Evolutionary conservation across 2,888 invertebrate species (phyloP).

Genomic region (Heliconius aoede): DNA sequence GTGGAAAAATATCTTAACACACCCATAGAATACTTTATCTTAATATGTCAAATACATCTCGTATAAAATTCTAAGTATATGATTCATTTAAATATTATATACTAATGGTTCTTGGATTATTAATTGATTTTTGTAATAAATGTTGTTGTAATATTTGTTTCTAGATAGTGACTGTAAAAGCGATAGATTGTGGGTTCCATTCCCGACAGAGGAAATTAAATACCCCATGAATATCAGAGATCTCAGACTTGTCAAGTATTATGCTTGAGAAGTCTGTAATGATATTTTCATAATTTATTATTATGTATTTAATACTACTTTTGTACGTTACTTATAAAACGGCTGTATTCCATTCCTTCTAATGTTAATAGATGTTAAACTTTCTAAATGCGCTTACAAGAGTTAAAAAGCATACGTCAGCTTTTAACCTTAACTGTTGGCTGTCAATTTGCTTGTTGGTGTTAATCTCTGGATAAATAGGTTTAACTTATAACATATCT

Average conservation of each 20-base stretch:
- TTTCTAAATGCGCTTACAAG: conserved; percentile 32
- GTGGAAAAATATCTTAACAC: conserved; percentile 24
- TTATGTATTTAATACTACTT: not conserved
- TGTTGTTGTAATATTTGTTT: too few relatives aligned
- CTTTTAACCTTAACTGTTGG: conserved; percentile 32
- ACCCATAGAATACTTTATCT: conserved; percentile 11
- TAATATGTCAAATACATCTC: conserved; percentile 22
- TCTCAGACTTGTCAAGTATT: not conserved
- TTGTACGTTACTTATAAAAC: not conserved
- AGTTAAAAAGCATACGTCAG: conserved; percentile 23
- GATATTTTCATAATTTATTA: not conserved
- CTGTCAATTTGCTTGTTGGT: conserved; percentile 38
- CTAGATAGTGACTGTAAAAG: too few relatives aligned
- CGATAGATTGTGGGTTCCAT: too few relatives aligned
- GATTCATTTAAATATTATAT: conserved; percentile 24
- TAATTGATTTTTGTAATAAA: too few relatives aligned
- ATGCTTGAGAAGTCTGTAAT: too few relatives aligned
- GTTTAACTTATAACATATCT: conserved; percentile 39
- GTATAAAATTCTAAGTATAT: conserved; percentile 5
- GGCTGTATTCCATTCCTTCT: conserved; percentile 12
- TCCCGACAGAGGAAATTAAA: too few relatives aligned
- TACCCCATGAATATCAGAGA: too few relatives aligned
- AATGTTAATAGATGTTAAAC: conserved; percentile 7
- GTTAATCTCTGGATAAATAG: conserved; percentile 41
- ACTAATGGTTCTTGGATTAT: not conserved